Conservation (phyloP, 2,888 invertebrate genomes). For the Scrobipalpa atriplicella region DNA sequence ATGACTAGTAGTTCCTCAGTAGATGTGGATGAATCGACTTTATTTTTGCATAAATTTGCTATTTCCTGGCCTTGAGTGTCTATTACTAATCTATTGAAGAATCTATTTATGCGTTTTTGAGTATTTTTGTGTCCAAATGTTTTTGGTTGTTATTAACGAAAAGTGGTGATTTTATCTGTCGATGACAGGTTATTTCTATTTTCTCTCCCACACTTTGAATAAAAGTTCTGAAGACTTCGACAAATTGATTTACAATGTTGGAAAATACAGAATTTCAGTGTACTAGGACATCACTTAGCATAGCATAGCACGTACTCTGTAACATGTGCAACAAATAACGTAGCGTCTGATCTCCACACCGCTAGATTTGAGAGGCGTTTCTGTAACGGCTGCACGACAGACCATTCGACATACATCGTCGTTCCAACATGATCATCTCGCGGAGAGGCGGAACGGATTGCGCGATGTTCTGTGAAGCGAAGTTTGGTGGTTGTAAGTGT, state of each 20-base stretch:
- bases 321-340: conserved; percentile 8
- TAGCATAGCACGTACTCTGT: background rate
- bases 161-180: conserved; percentile 1
- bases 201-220: background rate
- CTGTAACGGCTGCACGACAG: background rate
- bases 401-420: background rate
- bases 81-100: conserved; percentile 18
- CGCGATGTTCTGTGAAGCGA: conserved; percentile 2
- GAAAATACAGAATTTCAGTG: background rate
- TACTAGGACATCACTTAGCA: background rate
- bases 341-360: conserved; percentile 7
- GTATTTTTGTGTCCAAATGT: background rate
- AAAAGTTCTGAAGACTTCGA: background rate
- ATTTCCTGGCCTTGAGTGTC: conserved; percentile 7
- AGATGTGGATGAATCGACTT: conserved; percentile 3
- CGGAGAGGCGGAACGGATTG: background rate
- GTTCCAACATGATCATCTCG: background rate
- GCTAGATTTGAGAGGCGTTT: background rate
- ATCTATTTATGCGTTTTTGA: conserved; percentile 15
- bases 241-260: too few relatives aligned
- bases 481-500: background rate
- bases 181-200: background rate
- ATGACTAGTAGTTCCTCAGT: conserved; percentile 1
- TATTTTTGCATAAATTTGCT: conserved; percentile 23
- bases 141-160: conserved; percentile 10